Evolutionary conservation across 2,113 vertebrate genomes (phyloP).

Genomic region (Cololabis saira): DNA sequence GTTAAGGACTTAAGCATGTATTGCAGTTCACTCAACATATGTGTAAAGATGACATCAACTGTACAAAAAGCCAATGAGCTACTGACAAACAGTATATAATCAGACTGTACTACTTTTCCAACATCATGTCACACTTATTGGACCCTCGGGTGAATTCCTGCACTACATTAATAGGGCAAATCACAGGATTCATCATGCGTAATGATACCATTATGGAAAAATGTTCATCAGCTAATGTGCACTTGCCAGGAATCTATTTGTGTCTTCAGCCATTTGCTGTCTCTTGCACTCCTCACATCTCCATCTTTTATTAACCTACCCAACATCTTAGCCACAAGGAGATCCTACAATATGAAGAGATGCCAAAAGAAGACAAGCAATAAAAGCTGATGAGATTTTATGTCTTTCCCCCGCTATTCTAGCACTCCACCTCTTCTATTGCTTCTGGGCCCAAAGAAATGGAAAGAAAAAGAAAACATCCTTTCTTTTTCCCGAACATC

Average conservation of each 20-base stretch:
- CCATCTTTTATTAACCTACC: slow-evolving; percentile 55
- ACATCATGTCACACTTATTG: slow-evolving; percentile 25
- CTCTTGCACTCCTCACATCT: slow-evolving; percentile 49
- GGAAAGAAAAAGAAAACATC: slow-evolving; percentile 59
- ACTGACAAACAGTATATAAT: slow-evolving; percentile 18
- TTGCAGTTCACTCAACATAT: background rate
- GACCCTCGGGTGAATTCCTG: slow-evolving; percentile 44
- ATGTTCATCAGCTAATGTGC: slow-evolving; percentile 72
- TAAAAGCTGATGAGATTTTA: slow-evolving; percentile 73
- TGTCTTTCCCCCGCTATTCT: slow-evolving; percentile 46
- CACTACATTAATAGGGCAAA: slow-evolving; percentile 69
- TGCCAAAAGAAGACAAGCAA: slow-evolving; percentile 66
- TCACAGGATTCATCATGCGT: slow-evolving; percentile 68
- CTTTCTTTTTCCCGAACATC: slow-evolving; percentile 27
- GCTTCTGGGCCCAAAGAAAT: slow-evolving; percentile 71
- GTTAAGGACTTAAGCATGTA: slow-evolving; percentile 5
- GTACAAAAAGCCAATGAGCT: background rate
- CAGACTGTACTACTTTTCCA: slow-evolving; percentile 23
- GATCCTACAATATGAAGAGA: slow-evolving; percentile 59
- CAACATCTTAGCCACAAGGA: slow-evolving; percentile 54
- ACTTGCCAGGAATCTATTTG: slow-evolving; percentile 62
- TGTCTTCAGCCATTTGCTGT: slow-evolving; percentile 57
- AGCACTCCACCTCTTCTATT: slow-evolving; percentile 39
- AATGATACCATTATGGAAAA: slow-evolving; percentile 75
- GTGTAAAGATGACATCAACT: background rate